Conservation (phyloP, 2,797 vertebrate species). For the Rhinophrynus dorsalis region DNA sequence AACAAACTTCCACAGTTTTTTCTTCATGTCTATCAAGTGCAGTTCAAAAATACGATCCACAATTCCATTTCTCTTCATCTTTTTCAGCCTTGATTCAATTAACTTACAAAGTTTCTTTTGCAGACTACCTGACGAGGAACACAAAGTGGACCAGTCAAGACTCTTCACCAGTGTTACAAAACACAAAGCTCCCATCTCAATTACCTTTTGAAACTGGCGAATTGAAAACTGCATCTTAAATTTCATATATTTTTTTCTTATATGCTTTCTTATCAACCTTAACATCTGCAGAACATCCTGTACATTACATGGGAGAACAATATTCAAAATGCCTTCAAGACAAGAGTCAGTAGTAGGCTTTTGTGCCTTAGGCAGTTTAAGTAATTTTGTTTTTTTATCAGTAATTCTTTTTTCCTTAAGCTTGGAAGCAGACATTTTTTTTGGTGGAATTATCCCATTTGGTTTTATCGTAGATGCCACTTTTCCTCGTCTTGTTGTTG, state of each 20-base stretch:
- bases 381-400: background rate
- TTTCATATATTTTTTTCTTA: constrained; percentile 95
- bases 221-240: constrained; percentile 89
- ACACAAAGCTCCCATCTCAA: constrained; percentile 85
- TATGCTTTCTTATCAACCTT: constrained; percentile 76
- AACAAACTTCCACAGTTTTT: constrained; percentile 93
- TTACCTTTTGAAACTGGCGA: constrained; percentile 85
- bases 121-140: constrained; percentile 68
- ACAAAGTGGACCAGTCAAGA: constrained; percentile 78
- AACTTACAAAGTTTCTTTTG: constrained; percentile 79
- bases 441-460: constrained; percentile 53
- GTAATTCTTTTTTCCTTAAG: constrained; percentile 54
- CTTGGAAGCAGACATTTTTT: constrained; percentile 51
- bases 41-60: constrained; percentile 93
- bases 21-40: constrained; percentile 86
- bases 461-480: constrained; percentile 36
- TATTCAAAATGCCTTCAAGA: constrained; percentile 72
- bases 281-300: constrained; percentile 89
- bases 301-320: constrained; percentile 70
- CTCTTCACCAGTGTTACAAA: constrained; percentile 84
- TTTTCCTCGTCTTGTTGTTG: constrained; percentile 49
- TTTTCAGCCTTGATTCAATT: constrained; percentile 78
- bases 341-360: constrained; percentile 59
- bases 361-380: constrained; percentile 45
- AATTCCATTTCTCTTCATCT: constrained; percentile 85